Conservation (phyloP, 2,888 invertebrate genomes). For the Catocala nupta region DNA sequence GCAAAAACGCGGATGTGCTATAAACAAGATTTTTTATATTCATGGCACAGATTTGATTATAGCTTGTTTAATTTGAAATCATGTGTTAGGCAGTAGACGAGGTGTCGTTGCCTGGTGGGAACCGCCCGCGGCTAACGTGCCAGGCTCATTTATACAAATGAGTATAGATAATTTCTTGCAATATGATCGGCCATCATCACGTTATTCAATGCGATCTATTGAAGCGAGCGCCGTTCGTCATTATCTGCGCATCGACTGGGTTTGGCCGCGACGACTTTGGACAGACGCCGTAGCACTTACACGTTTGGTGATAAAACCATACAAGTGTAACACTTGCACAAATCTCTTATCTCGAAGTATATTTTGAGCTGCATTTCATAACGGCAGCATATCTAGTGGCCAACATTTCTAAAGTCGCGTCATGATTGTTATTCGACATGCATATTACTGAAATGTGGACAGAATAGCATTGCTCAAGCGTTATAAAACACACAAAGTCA, state of each 20-base stretch:
- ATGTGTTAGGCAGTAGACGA: constrained; percentile 56
- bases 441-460: constrained; percentile 44
- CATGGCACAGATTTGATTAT: constrained; percentile 10
- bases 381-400: constrained; percentile 35
- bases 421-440: constrained; percentile 46
- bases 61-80: constrained; percentile 24
- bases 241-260: constrained; percentile 40
- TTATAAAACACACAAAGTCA: constrained; percentile 42
- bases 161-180: constrained; percentile 62
- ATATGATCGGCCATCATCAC: constrained; percentile 45
- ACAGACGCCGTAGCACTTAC: background rate
- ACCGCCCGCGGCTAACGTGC: constrained; percentile 67
- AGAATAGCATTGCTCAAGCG: constrained; percentile 38
- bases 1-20: constrained; percentile 6
- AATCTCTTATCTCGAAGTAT: constrained; percentile 36
- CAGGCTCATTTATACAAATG: constrained; percentile 65
- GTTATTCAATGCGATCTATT: constrained; percentile 36
- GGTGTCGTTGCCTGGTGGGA: constrained; percentile 72
- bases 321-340: constrained; percentile 38
- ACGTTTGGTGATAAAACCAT: constrained; percentile 26
- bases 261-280: background rate
- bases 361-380: constrained; percentile 39
- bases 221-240: constrained; percentile 35
- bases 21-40: constrained; percentile 16
- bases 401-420: constrained; percentile 39